Evolutionary conservation across 2,113 vertebrate species (phyloP), one percentile per base, ranked within the genome.

Genomic region (Megalops atlanticus): DNA sequence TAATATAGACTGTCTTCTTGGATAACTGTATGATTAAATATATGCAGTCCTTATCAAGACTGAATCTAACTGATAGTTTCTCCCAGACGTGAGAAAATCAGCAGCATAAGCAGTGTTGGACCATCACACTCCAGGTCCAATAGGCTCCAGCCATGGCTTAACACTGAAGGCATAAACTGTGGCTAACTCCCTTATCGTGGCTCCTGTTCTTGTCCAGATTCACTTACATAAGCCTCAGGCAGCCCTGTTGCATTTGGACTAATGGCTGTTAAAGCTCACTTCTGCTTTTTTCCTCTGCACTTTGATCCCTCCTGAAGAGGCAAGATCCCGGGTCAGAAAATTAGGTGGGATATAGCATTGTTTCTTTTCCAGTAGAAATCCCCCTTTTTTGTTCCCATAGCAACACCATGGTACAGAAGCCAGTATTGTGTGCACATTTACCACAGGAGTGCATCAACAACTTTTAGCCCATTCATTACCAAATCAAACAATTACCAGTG

Each of bases 341-440:
- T 40, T 33, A 14, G 72, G 38, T 70, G 41, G 45, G 68, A 40
- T 31, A 21, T 71, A 68, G 40, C 71, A 47, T 31, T n/a, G n/a
- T n/a, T n/a, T 14, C n/a, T 27, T 52, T 78, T 41, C 38, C 36
- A 58, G 54, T 40, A 43, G 52, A 38, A 68, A 41, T 41, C 39
- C n/a, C 54, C 54, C 68, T 78, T 68, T 41, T 36, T 69, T 78
- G 58, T 39, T 78, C 39, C 21, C 54, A 41, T 52, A 36, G 36
- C 39, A 78, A 78, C 52, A 39, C 35, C 6, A 27, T 58, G 41
- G 38, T 69, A 69, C 58, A 38, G 38, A 31, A 78, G 14, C 77
- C 58, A 31, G 31, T 5, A 77, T 39, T 31, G n/a, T 64, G 58
- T 31, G 24, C 31, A n/a, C 8, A 18, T 4, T 5, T 58, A 24